Evolutionary conservation across 2,797 vertebrate genomes (phyloP).

Genomic region (Syndactyla subalaris): DNA sequence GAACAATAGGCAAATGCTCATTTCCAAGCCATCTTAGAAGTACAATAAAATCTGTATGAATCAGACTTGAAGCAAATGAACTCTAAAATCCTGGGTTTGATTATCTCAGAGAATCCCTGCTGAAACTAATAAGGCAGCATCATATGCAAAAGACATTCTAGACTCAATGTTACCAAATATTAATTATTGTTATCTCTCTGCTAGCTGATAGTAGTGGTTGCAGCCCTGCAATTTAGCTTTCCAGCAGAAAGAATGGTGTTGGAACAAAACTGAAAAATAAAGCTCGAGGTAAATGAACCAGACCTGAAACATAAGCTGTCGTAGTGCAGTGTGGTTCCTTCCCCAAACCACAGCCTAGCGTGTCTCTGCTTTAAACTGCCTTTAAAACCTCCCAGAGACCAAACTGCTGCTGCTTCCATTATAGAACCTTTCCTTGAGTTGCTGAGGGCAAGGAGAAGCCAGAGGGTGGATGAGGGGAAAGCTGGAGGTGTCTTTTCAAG

Average conservation of each 20-base stretch:
- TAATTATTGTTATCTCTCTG: slow-evolving; percentile 49
- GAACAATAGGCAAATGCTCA: neutral
- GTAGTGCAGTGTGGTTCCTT: neutral
- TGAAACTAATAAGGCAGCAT: slow-evolving; percentile 48
- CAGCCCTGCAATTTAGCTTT: slow-evolving; percentile 45
- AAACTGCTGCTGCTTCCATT: neutral
- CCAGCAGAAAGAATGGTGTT: neutral
- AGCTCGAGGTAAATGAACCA: neutral
- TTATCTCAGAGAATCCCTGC: slow-evolving; percentile 44
- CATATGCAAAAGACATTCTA: neutral
- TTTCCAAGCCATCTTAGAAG: neutral
- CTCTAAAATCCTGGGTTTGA: slow-evolving; percentile 5
- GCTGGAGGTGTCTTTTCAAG: neutral
- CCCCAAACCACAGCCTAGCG: neutral
- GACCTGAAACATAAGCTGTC: neutral
- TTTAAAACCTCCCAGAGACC: neutral
- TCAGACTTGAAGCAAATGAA: slow-evolving; percentile 11
- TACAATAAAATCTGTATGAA: neutral
- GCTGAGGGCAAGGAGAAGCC: neutral
- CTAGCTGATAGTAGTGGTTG: neutral
- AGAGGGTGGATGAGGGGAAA: neutral
- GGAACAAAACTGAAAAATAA: neutral
- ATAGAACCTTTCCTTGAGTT: neutral
- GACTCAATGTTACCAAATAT: slow-evolving; percentile 32
- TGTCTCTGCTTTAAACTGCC: neutral